phyloP scores from a whole-genome alignment of 1,140 invertebrate genomes.

The Cylas formicarius region DNA sequence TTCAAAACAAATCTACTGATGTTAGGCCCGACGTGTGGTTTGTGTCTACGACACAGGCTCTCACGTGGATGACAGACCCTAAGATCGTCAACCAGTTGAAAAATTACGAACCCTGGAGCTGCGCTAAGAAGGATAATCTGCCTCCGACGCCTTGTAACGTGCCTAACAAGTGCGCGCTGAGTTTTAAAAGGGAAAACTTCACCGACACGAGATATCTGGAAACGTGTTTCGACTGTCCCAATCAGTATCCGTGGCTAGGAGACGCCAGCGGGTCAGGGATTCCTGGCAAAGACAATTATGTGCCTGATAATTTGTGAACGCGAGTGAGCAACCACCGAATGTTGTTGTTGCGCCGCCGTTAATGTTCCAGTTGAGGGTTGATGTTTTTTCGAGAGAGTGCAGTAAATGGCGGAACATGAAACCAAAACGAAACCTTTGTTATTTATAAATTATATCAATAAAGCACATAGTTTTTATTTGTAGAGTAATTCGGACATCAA shows the following conservation, averaged over 20 bases:
- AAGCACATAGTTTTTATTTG: too few species aligned
- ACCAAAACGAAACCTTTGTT: too few species aligned
- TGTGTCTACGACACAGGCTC: slow-evolving; percentile 81
- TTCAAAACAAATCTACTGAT: too few species aligned
- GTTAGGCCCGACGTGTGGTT: slow-evolving; percentile 80
- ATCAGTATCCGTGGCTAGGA: slow-evolving; percentile 78
- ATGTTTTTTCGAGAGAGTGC: too few species aligned
- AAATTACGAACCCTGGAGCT: slow-evolving; percentile 74
- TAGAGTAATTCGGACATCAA: too few species aligned
- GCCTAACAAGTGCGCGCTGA: slow-evolving; percentile 75
- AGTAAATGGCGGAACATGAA: too few species aligned
- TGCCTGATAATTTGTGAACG: slow-evolving; percentile 61
- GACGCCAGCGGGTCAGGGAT: slow-evolving; percentile 78
- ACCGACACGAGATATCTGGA: slow-evolving; percentile 80
- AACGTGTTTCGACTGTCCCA: slow-evolving; percentile 79
- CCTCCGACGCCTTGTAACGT: slow-evolving; percentile 70
- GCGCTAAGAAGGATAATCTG: slow-evolving; percentile 61
- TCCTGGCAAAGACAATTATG: slow-evolving; percentile 70
- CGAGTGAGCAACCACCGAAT: too few species aligned
- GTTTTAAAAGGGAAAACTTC: slow-evolving; percentile 71
- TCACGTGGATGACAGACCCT: slow-evolving; percentile 87
- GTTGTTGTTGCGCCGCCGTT: too few species aligned
- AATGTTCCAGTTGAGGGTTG: too few species aligned
- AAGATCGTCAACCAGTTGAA: slow-evolving; percentile 59
- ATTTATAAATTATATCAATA: too few species aligned